Evolutionary conservation across 1,140 invertebrate genomes (phyloP).

Genomic region (Brevipalpus yothersi): DNA sequence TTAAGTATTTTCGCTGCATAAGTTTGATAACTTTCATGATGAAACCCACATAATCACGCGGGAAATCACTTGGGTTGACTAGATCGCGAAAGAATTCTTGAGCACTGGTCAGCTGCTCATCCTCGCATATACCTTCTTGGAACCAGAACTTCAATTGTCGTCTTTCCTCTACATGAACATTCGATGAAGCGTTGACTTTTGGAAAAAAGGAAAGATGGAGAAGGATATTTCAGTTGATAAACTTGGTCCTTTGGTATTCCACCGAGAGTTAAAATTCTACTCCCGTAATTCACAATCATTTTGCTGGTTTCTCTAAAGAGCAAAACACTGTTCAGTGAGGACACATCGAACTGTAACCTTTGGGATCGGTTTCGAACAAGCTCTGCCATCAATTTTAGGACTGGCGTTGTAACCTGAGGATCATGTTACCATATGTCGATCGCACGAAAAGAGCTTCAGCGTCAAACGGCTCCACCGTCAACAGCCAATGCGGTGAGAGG

Average conservation of each 20-base stretch:
- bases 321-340: constrained; percentile 90
- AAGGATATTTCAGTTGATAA: constrained; percentile 58
- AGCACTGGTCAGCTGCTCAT: constrained; percentile 50
- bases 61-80: constrained; percentile 64
- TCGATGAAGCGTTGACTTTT: constrained; percentile 55
- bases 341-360: constrained; percentile 84
- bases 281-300: constrained; percentile 84
- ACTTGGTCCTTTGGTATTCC: constrained; percentile 80
- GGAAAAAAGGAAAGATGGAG: constrained; percentile 3
- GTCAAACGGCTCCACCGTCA: too few relatives aligned
- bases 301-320: constrained; percentile 89
- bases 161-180: constrained; percentile 62
- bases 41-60: constrained; percentile 92
- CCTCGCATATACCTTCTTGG: constrained; percentile 33
- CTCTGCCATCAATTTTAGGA: constrained; percentile 84
- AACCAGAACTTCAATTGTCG: constrained; percentile 82
- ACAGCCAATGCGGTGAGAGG: too few relatives aligned
- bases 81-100: constrained; percentile 90
- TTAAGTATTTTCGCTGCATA: constrained; percentile 63
- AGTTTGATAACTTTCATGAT: constrained; percentile 96
- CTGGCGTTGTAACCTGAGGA: constrained; percentile 62
- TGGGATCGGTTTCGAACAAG: constrained; percentile 89
- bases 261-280: constrained; percentile 51
- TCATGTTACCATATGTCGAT: constrained; percentile 86
- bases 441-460: constrained; percentile 22